Evolutionary conservation across 2,888 invertebrate species (phyloP).

Genomic region (Melinaea marsaeus): DNA sequence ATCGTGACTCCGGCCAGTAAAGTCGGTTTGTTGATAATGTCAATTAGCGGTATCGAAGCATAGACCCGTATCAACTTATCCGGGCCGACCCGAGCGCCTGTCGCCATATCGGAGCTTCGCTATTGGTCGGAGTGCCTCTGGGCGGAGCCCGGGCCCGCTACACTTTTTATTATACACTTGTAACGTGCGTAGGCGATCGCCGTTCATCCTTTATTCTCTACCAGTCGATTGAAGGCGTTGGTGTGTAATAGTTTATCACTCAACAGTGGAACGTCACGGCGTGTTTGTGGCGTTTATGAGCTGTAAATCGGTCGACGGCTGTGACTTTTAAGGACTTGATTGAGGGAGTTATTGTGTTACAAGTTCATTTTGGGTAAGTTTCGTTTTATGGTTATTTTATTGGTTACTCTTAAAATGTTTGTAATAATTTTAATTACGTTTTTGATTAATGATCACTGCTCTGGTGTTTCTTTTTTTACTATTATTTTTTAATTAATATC

Average conservation of each 20-base stretch:
- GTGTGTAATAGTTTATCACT: constrained; percentile 74
- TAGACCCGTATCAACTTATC: constrained; percentile 72
- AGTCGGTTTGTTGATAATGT: constrained; percentile 78
- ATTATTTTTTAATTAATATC: background rate
- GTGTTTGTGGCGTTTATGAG: constrained; percentile 64
- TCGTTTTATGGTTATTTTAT: constrained; percentile 5
- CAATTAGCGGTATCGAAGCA: constrained; percentile 76
- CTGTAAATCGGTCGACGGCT: constrained; percentile 52
- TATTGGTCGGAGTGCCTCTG: constrained; percentile 64
- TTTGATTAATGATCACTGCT: background rate
- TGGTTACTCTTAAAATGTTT: constrained; percentile 14
- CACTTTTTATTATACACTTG: constrained; percentile 67
- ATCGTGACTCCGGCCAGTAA: constrained; percentile 76
- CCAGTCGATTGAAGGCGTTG: constrained; percentile 75
- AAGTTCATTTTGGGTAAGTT: constrained; percentile 9
- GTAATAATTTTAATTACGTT: constrained; percentile 2
- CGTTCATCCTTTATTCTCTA: constrained; percentile 64
- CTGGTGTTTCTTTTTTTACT: background rate
- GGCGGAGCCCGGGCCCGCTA: constrained; percentile 68
- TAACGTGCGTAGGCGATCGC: constrained; percentile 67
- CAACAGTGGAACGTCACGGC: constrained; percentile 59
- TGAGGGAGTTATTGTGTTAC: constrained; percentile 46
- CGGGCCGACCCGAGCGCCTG: constrained; percentile 66
- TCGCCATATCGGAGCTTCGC: constrained; percentile 51
- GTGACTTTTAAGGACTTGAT: constrained; percentile 59